These are phyloP conservation scores for Congeria kusceri DNA, from an alignment of 2,888 invertebrate genomes.

Conservation along the genomic window DNA sequence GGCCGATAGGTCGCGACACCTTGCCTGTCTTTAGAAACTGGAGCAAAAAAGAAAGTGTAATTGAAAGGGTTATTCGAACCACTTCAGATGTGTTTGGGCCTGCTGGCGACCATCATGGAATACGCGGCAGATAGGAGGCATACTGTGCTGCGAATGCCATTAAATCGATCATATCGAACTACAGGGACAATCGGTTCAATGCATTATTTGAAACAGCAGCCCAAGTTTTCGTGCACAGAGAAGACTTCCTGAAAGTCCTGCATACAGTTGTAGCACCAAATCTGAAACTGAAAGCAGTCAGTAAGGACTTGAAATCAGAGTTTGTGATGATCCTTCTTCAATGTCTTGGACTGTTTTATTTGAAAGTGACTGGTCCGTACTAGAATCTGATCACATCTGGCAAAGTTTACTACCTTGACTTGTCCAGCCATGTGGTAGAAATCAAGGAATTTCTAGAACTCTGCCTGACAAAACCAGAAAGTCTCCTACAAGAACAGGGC, in stretches of 20 bases:
- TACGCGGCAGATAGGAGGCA: constrained; percentile 50
- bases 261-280: constrained; percentile 30
- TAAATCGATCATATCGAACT: constrained; percentile 54
- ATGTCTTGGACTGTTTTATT: constrained; percentile 48
- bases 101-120: constrained; percentile 36
- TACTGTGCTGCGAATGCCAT: constrained; percentile 37
- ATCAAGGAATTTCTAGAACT: constrained; percentile 6
- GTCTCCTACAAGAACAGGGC: background rate
- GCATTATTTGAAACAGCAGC: constrained; percentile 51
- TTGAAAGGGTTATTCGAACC: constrained; percentile 35
- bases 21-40: constrained; percentile 28
- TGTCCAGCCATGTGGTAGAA: constrained; percentile 15
- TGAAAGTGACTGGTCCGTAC: constrained; percentile 60
- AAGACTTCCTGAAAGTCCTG: constrained; percentile 22
- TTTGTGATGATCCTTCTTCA: constrained; percentile 22
- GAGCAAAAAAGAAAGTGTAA: constrained; percentile 35
- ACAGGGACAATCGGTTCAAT: constrained; percentile 60
- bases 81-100: constrained; percentile 28
- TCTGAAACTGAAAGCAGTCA: constrained; percentile 34
- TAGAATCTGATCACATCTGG: constrained; percentile 46
- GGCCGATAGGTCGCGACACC: constrained; percentile 36
- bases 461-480: background rate
- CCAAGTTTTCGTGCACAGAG: constrained; percentile 33
- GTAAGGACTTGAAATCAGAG: constrained; percentile 30
- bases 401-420: constrained; percentile 44